Conservation (phyloP, 2,797 vertebrate genomes). For the Lophius americanus region DNA sequence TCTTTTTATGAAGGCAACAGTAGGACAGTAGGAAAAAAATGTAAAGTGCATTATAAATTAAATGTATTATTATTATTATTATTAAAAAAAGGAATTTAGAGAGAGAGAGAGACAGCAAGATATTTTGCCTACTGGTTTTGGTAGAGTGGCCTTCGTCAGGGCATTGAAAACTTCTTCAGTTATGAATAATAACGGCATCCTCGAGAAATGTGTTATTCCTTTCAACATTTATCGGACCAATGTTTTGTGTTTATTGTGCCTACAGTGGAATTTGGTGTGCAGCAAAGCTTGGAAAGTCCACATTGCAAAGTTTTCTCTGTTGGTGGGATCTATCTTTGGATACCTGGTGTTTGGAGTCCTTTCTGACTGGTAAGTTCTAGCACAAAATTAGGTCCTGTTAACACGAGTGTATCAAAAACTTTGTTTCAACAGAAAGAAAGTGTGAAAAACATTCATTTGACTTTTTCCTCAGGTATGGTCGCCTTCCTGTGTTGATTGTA, state of each 20-base stretch:
- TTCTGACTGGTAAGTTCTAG: conserved; percentile 92
- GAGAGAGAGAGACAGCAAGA: no score
- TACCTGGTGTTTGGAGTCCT: conserved; percentile 96
- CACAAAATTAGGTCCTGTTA: background rate
- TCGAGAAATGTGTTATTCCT: conserved; percentile 13
- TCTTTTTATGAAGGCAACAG: no score
- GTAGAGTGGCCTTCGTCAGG: no score
- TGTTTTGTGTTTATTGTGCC: conserved; percentile 59
- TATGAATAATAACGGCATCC: background rate
- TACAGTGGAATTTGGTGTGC: conserved; percentile 95
- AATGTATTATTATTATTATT: no score
- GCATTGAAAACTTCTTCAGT: no score
- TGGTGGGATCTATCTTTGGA: conserved; percentile 97
- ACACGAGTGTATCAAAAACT: background rate
- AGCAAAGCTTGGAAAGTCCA: conserved; percentile 94
- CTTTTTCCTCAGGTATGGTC: conserved; percentile 86
- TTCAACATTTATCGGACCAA: conserved; percentile 19
- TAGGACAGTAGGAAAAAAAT: no score
- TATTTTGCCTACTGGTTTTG: no score
- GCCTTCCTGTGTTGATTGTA: conserved; percentile 91
- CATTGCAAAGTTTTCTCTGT: conserved; percentile 96
- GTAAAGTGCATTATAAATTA: no score
- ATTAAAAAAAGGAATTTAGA: no score
- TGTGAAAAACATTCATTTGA: background rate
- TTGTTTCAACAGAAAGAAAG: background rate